Evolutionary conservation across 2,113 vertebrate genomes (phyloP), one percentile per base, ranked within the genome.

Genomic region (Rhegmatorhina hoffmannsi): DNA sequence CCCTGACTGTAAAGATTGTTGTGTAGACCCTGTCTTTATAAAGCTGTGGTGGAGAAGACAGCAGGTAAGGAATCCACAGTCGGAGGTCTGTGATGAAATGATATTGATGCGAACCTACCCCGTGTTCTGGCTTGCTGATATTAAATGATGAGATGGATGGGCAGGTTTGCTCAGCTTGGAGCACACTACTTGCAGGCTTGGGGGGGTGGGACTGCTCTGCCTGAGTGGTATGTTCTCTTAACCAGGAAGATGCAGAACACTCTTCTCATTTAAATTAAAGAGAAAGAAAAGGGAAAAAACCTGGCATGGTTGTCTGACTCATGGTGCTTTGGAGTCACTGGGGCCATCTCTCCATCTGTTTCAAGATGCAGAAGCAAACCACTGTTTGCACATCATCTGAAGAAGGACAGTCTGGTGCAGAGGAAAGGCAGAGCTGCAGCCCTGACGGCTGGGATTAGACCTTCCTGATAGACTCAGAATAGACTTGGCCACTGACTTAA

Each of bases 401-500:
- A 33, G 33, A 59, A 82, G 81, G n/a, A 24, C 40, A 62, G 25
- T 17, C 59, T 69, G 34, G 53, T 43, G 53, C 36, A 86, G 26
- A 72, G 86, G 46, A 92, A 68, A 64, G 43, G 63, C 88, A 84
- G 36, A 23, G 12, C 62, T 87, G 52, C 68, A 70, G 7, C 43
- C 26, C 82, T 91, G 56, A 63, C 2, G 40, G 56, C n/a, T 83
- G 58, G 11, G 25, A 95, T 87, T 62, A 9, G 63, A 34, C 47
- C 67, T 82, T 94, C 84, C 70, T 79, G 50, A 55, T 11, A 87
- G 74, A 70, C 78, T 73, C 87, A 56, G 76, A 87, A 89, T 29
- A 84, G 66, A 66, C 62, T 87, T 67, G 70, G 67, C 59, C 92
- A 74, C 84, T 91, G 81, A 50, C 58, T 90, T 96, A 94, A 94